These are phyloP conservation scores for Seladonia tumulorum DNA, from an alignment of 2,888 invertebrate species.

Conservation along the genomic window DNA sequence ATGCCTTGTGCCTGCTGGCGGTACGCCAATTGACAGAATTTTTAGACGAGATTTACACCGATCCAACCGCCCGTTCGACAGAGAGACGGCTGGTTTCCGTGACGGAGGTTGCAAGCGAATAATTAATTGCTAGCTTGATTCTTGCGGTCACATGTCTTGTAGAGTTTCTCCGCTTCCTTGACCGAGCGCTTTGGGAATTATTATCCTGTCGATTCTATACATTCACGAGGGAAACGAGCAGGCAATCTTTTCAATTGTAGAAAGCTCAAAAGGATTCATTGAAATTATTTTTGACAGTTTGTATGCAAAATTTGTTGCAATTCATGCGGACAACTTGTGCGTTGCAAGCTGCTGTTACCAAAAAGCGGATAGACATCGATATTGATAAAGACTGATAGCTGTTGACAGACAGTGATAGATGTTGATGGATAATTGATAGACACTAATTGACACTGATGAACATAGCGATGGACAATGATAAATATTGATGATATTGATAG, in stretches of 20 bases:
- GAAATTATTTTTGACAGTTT: neutral
- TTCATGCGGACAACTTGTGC: neutral
- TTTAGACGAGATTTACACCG: conserved; percentile 10
- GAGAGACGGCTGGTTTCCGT: conserved; percentile 3
- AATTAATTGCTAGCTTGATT: neutral
- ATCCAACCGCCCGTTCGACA: neutral
- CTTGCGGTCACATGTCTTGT: neutral
- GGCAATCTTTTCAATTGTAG: neutral
- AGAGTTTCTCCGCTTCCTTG: neutral
- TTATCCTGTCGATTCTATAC: neutral
- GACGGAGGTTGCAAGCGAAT: neutral
- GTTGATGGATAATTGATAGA: neutral
- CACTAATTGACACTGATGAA: neutral
- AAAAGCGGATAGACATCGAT: neutral
- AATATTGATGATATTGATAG: no score
- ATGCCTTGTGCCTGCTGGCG: conserved; percentile 22
- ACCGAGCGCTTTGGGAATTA: neutral
- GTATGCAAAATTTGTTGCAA: neutral
- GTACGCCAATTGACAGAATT: conserved; percentile 32
- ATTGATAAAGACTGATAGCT: no score
- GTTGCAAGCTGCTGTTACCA: neutral
- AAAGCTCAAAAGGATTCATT: neutral
- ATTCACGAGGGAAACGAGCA: neutral
- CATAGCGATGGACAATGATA: neutral
- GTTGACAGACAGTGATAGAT: no score